Base-by-base conservation (phyloP, 2,888 invertebrate species). In the Caenorhabditis zanzibari region DNA sequence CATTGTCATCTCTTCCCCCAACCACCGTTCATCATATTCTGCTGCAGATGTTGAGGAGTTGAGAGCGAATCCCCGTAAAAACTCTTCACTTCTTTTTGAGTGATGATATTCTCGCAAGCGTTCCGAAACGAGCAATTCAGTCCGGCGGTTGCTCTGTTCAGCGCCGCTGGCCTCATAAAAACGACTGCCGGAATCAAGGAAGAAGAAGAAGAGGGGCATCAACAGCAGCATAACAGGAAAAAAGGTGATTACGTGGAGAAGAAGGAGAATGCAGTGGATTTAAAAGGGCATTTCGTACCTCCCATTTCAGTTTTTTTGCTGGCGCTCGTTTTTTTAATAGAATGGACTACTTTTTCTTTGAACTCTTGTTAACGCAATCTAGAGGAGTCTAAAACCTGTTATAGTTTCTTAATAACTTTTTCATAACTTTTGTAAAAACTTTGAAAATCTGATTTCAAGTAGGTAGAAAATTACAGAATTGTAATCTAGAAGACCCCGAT, bases 41-140 rank as follows among this genome's bases (percentile, higher is more conserved):
- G 12, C 26, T 69, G 22, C 64, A 79, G 64, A 71, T 71, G 79
- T 49, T 52, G 35, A 38, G 28, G 56, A 47, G 75, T 44, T 63
- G 59, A 61, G 32, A 16, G 52, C n/a, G 12, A 35, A 4, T 24
- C 10, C 47, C 2, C n/a, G n/a, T n/a, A n/a, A n/a, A 19, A n/a
- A 35, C 59, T 47, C 66, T 38, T 22, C 32, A 35, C 38, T 47
- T 47, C 9, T 38, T 47, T 38, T 68, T 49, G 38, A 68, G 59
- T 49, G 66, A 91, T 91, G 91, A 91, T 91, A 81, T 91, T 90
- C 84, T 88, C 91, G 49, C 91, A 91, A 85, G 88, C 90, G 54
- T 91, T 91, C 82, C 90, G 90, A 44, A 86, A 90, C 75, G 91
- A 91, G 86, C 77, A 86, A 71, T 91, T 88, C 88, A 88, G 88